Percentiles rank a stretch among this genome's conserved stretches.
These are phyloP conservation scores for Spinus olivaceus DNA, from an alignment of 2,797 vertebrate genomes.

Conservation along the genomic window DNA sequence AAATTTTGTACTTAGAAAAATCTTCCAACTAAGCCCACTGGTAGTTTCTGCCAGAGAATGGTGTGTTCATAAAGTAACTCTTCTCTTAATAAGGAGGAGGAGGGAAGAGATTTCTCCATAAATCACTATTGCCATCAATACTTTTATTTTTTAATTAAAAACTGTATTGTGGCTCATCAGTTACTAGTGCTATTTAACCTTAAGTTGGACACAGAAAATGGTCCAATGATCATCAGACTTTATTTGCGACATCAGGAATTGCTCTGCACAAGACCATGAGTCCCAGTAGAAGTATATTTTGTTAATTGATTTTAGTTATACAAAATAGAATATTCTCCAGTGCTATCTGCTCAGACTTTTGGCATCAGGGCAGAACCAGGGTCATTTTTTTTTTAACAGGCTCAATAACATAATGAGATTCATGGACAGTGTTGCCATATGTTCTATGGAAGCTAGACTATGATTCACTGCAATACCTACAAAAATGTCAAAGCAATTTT, in stretches of 20 bases:
- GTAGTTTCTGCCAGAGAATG: neutral
- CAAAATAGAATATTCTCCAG: neutral
- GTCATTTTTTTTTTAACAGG: neutral
- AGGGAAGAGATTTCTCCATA: neutral
- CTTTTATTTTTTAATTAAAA: neutral
- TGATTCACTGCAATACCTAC: neutral
- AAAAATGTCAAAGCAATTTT: neutral
- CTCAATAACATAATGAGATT: neutral
- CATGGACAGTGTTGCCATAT: neutral
- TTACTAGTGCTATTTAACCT: neutral
- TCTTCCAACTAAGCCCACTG: neutral
- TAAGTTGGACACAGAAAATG: neutral
- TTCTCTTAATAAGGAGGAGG: neutral
- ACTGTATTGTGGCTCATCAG: neutral
- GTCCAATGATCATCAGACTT: neutral
- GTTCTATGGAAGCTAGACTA: neutral
- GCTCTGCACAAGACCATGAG: neutral
- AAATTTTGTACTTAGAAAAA: neutral
- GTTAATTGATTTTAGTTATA: neutral
- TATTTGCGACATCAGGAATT: neutral
- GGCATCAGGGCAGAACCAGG: neutral
- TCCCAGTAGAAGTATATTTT: neutral
- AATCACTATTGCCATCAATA: neutral
- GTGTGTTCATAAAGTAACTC: neutral
- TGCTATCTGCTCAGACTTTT: neutral